Base-by-base conservation (phyloP, 2,797 vertebrate genomes). In the Muraenolepis orangiensis region DNA sequence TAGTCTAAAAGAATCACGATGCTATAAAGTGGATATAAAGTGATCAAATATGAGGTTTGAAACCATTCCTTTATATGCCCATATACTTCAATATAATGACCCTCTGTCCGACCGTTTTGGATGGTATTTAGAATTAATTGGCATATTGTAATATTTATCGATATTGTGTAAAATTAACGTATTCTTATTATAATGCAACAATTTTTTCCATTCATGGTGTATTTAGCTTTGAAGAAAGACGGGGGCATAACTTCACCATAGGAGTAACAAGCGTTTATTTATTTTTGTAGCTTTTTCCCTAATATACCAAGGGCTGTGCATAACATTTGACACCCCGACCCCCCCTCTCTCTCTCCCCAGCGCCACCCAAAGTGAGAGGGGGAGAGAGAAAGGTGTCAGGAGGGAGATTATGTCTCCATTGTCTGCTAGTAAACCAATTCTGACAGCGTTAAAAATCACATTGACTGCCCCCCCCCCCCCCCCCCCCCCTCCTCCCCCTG, bases 391-490 rank as follows among this genome's bases (percentile, higher is more conserved):
- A 64, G 57, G 57, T 64, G 57, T 64, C 57, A 64, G 57, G 57
- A 26, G 57, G 23, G 61, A 74, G 72, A 70, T 73, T 18, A 78
- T 46, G 57, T 77, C 78, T 76, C 46, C 29, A 76, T 82, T 82
- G 76, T 82, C 78, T 66, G 36, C 46, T 36, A 40, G 26, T 73
- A 78, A 78, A 82, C 69, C 64, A 26, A 38, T 36, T 76, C 69
- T 73, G 81, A 75, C 81, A 82, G 81, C 78, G 71, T 64, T 82
- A 76, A 72, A 26, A 76, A 76, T 80, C 78, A 75, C 80, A 82
- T 32, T n/a, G 67, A 66, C 51, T 20, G 71, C 68, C 6, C 1
- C n/a, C n/a, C n/a, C n/a, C n/a, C n/a, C n/a, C n/a, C n/a, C n/a
- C n/a, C n/a, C n/a, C n/a, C n/a, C n/a, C n/a, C n/a, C n/a, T n/a